Conservation (phyloP, 2,113 vertebrate species). For the Platysteira castanea region DNA sequence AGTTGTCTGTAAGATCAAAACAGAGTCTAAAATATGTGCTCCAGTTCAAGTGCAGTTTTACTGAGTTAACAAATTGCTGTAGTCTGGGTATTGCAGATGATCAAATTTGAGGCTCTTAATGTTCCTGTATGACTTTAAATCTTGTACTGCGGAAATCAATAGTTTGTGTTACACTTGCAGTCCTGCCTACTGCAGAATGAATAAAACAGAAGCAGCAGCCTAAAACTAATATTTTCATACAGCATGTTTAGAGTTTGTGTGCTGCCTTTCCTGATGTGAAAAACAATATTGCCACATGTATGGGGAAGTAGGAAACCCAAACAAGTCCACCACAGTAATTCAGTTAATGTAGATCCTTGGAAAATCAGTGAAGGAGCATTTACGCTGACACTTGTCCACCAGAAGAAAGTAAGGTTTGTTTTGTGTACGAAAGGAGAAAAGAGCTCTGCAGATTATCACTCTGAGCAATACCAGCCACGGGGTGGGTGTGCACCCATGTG, state of each 20-base stretch:
- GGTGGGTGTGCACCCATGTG: neutral
- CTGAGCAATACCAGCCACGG: fast-evolving
- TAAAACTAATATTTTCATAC: neutral
- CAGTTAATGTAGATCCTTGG: neutral
- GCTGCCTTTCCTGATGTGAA: neutral
- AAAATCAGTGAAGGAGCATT: neutral
- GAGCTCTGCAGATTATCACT: neutral
- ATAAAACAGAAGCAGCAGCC: neutral
- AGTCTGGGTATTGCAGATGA: neutral
- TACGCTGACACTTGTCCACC: neutral
- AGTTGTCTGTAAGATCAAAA: neutral
- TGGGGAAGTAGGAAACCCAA: neutral
- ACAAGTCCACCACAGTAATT: neutral
- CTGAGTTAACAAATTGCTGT: neutral
- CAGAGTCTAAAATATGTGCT: neutral
- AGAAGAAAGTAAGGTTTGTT: neutral
- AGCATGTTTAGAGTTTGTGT: neutral
- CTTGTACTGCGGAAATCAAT: neutral
- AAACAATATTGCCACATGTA: fast-evolving
- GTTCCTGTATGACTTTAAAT: neutral
- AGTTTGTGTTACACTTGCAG: neutral
- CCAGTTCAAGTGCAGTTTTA: neutral
- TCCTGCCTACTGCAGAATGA: neutral
- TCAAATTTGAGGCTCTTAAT: neutral
- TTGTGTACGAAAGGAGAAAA: neutral